phyloP scores from a whole-genome alignment of 2,888 invertebrate genomes.

The Elaeidobius kamerunicus region DNA sequence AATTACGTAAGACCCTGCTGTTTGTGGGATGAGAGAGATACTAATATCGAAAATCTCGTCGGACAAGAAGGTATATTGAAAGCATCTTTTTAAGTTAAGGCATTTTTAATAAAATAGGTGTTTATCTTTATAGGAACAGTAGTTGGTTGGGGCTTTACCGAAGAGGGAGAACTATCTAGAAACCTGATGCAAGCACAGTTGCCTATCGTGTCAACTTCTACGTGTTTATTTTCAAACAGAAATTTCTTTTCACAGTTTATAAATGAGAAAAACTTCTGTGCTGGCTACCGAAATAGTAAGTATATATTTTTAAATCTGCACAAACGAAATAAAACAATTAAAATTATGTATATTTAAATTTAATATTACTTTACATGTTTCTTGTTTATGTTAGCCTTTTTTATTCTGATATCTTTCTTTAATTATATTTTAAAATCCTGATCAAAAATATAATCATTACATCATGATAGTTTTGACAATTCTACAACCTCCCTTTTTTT shows the following conservation, averaged over 20 bases:
- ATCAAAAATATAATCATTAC: too few species aligned
- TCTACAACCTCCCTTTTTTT: neutral
- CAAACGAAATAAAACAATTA: too few species aligned
- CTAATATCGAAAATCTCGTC: constrained; percentile 36
- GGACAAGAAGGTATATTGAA: constrained; percentile 37
- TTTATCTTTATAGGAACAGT: constrained; percentile 40
- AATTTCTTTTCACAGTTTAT: constrained; percentile 61
- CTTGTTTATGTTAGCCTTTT: too few species aligned
- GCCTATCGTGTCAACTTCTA: constrained; percentile 59
- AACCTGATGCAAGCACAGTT: constrained; percentile 57
- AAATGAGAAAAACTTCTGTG: constrained; percentile 55
- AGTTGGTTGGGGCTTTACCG: constrained; percentile 55
- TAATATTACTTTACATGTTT: too few species aligned
- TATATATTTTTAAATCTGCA: too few species aligned
- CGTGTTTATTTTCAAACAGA: constrained; percentile 59
- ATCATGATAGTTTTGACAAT: too few species aligned
- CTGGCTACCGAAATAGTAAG: constrained; percentile 50
- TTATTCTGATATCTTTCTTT: too few species aligned
- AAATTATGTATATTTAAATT: too few species aligned
- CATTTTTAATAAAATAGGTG: too few species aligned
- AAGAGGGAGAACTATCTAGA: constrained; percentile 55
- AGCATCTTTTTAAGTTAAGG: neutral
- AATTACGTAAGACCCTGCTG: constrained; percentile 57
- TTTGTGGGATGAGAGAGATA: constrained; percentile 51
- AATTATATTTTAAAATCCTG: too few species aligned